These are phyloP conservation scores for Ochropacha duplaris DNA, from an alignment of 2,888 invertebrate species.

Conservation along the genomic window DNA sequence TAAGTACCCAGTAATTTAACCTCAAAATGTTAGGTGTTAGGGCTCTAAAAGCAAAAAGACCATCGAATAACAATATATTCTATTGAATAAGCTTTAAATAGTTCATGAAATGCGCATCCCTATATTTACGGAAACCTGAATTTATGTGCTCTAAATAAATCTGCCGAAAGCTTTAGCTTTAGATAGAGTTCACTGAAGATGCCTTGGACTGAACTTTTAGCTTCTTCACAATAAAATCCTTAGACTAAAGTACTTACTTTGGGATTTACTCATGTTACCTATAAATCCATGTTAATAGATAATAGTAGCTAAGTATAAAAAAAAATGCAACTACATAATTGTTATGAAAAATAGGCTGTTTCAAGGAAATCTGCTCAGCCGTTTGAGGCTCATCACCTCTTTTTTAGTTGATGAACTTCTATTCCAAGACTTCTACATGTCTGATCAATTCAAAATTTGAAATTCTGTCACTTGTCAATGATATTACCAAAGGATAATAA, in stretches of 20 bases:
- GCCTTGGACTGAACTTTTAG: slow-evolving; percentile 15
- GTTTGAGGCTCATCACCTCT: too few relatives aligned
- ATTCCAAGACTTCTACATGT: too few relatives aligned
- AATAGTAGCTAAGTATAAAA: too few relatives aligned
- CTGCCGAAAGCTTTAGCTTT: slow-evolving; percentile 10
- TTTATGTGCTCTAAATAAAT: slow-evolving; percentile 25
- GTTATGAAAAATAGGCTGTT: too few relatives aligned
- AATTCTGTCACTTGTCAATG: too few relatives aligned
- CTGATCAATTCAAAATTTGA: too few relatives aligned
- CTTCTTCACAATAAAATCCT: slow-evolving; percentile 14
- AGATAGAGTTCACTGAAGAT: slow-evolving; percentile 11
- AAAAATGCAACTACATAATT: too few relatives aligned
- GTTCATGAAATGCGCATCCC: not conserved
- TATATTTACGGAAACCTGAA: slow-evolving; percentile 7
- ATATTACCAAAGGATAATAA: too few relatives aligned
- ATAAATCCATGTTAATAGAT: not conserved
- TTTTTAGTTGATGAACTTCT: too few relatives aligned
- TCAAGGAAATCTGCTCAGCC: too few relatives aligned
- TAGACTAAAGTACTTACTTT: not conserved
- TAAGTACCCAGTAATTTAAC: not conserved
- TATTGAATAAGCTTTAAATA: not conserved
- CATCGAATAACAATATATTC: not conserved
- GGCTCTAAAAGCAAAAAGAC: too few relatives aligned
- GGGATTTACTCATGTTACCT: not conserved
- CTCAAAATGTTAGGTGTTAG: too few relatives aligned